These are phyloP conservation scores for Lochmaea crataegi DNA, from an alignment of 2,888 invertebrate species.

Conservation along the genomic window DNA sequence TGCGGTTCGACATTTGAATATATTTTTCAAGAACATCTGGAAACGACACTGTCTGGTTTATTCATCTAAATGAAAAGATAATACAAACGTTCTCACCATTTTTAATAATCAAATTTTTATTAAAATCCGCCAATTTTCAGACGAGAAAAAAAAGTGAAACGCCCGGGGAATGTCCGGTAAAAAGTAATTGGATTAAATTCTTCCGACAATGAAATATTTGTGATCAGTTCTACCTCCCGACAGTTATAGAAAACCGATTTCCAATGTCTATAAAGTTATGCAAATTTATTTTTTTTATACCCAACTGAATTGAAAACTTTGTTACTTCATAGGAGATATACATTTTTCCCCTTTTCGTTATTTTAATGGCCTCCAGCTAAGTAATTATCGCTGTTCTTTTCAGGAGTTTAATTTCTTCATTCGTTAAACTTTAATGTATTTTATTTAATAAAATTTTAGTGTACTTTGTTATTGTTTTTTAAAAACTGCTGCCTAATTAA, in stretches of 20 bases:
- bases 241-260: not conserved
- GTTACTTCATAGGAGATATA: not conserved
- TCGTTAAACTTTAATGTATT: not conserved
- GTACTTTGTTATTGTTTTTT: not conserved
- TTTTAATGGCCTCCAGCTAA: not conserved
- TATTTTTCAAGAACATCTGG: not conserved
- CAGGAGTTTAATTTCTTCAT: not conserved
- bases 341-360: not conserved
- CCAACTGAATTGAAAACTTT: not conserved
- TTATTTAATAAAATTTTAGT: not conserved
- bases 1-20: not conserved
- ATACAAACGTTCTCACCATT: not conserved
- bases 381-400: not conserved
- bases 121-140: not conserved
- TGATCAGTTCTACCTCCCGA: not conserved
- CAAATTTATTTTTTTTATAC: no score
- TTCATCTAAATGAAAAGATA: not conserved
- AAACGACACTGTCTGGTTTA: not conserved
- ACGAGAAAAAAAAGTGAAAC: not conserved
- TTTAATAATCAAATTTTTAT: not conserved
- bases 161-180: not conserved
- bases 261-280: not conserved
- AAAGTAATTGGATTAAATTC: not conserved
- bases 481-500: no score
- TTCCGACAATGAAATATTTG: not conserved